Percentiles rank a stretch among this genome's conserved stretches.
Evolutionary conservation across 2,797 vertebrate species (phyloP).

Genomic region (Buphagus erythrorhynchus): DNA sequence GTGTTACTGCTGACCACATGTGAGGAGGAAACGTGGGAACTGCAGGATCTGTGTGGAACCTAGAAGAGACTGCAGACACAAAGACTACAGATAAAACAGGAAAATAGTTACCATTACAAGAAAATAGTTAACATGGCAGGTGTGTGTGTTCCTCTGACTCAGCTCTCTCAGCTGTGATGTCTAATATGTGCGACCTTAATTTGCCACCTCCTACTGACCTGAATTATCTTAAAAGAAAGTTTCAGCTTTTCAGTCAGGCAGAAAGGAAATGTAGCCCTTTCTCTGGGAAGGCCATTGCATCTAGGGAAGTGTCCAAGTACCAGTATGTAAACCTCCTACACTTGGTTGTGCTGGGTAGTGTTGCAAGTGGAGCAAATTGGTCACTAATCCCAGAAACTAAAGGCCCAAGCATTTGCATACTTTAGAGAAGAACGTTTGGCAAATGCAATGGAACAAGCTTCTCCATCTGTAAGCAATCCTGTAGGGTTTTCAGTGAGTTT

Average conservation of each 20-base stretch:
- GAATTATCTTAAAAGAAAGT: background rate
- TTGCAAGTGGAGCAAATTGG: background rate
- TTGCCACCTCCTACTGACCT: background rate
- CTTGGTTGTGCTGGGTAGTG: background rate
- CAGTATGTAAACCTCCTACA: background rate
- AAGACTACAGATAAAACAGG: background rate
- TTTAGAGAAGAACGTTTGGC: background rate
- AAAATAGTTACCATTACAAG: background rate
- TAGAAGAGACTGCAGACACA: background rate
- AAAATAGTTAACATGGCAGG: background rate
- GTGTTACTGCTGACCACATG: background rate
- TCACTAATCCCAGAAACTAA: background rate
- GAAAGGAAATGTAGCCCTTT: background rate
- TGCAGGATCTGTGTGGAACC: background rate
- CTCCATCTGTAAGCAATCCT: background rate
- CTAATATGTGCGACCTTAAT: background rate
- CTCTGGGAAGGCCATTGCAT: background rate
- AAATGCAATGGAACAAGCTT: background rate
- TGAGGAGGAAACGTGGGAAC: background rate
- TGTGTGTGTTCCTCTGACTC: background rate
- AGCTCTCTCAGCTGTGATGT: background rate
- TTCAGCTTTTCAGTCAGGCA: background rate
- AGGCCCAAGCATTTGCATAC: background rate
- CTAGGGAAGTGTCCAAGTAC: background rate
- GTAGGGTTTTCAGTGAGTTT: background rate